These are phyloP conservation scores for Denticeps clupeoides DNA, from an alignment of 2,797 vertebrate species.

Conservation along the genomic window DNA sequence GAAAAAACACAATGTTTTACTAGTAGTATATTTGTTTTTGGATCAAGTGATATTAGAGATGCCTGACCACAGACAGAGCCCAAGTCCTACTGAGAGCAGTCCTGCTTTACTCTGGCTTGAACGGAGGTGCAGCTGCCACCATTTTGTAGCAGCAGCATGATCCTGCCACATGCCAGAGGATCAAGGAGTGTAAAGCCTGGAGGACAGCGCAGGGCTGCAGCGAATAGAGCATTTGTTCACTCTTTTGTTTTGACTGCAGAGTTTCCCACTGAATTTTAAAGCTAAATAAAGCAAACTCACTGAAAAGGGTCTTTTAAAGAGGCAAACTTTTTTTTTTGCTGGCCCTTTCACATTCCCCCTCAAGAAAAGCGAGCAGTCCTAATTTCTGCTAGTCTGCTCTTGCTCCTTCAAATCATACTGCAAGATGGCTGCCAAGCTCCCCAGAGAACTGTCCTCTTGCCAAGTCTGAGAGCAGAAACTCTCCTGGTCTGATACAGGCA, in stretches of 20 bases:
- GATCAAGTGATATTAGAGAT: constrained; percentile 10
- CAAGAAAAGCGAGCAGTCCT: not conserved
- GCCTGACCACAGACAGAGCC: constrained; percentile 4
- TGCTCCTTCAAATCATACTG: constrained; percentile 7
- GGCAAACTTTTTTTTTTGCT: not conserved
- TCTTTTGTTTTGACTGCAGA: not conserved
- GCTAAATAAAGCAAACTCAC: not conserved
- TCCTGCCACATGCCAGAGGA: constrained; percentile 37
- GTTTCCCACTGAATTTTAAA: not conserved
- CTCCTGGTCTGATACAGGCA: constrained; percentile 22
- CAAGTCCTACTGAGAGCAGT: constrained; percentile 27
- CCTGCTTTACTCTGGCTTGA: constrained; percentile 32
- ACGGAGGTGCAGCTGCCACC: constrained; percentile 44
- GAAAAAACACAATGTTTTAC: not conserved
- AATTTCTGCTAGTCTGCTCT: constrained; percentile 10
- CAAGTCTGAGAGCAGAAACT: constrained; percentile 36
- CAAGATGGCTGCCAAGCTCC: constrained; percentile 42
- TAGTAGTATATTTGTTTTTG: constrained; percentile 1
- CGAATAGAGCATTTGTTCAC: not conserved
- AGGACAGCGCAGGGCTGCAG: constrained; percentile 11
- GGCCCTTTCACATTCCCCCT: not conserved
- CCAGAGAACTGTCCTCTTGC: constrained; percentile 28
- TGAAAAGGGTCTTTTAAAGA: not conserved
- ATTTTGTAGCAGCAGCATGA: constrained; percentile 55
- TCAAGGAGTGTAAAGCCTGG: constrained; percentile 24